A percentile compares a stretch with the other conserved stretches of the same genome.
phyloP scores from a whole-genome alignment of 2,797 vertebrate genomes.

The Brachymystax lenok region DNA sequence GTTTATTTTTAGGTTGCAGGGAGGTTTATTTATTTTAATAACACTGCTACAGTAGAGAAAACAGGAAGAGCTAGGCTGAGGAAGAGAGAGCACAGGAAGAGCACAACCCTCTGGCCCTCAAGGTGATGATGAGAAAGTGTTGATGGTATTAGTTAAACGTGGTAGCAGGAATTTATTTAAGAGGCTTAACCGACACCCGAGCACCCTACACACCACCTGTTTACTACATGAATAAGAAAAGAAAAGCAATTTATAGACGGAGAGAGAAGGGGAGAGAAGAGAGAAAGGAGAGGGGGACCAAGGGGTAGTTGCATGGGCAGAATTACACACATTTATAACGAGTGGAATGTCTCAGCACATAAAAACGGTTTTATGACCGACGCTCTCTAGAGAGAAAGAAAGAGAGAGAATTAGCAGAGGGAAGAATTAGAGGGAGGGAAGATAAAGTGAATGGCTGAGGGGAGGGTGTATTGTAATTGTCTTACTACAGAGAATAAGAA shows the following conservation, averaged over 20 bases:
- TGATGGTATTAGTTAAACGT: constrained; percentile 36
- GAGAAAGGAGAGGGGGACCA: neutral
- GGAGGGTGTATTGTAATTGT: neutral
- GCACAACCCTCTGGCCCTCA: constrained; percentile 17
- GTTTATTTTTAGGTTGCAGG: too few relatives aligned
- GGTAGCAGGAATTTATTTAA: constrained; percentile 49
- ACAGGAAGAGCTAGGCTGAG: too few relatives aligned
- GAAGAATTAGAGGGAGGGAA: neutral
- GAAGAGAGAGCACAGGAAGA: neutral
- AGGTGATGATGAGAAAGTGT: constrained; percentile 45
- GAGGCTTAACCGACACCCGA: constrained; percentile 57
- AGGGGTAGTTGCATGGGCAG: constrained; percentile 12
- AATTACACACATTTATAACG: constrained; percentile 43
- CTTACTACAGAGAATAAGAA: neutral
- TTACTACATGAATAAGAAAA: constrained; percentile 43
- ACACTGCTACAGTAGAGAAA: too few relatives aligned
- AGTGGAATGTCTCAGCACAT: constrained; percentile 37
- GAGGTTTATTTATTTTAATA: too few relatives aligned
- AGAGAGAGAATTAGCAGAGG: constrained; percentile 1
- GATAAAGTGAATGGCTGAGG: neutral
- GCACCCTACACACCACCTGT: constrained; percentile 30
- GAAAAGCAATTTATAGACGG: constrained; percentile 28
- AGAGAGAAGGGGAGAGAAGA: neutral
- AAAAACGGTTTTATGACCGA: constrained; percentile 27
- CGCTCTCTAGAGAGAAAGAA: constrained; percentile 19